phyloP scores from a whole-genome alignment of 2,797 vertebrate species.

The Notolabrus celidotus region DNA sequence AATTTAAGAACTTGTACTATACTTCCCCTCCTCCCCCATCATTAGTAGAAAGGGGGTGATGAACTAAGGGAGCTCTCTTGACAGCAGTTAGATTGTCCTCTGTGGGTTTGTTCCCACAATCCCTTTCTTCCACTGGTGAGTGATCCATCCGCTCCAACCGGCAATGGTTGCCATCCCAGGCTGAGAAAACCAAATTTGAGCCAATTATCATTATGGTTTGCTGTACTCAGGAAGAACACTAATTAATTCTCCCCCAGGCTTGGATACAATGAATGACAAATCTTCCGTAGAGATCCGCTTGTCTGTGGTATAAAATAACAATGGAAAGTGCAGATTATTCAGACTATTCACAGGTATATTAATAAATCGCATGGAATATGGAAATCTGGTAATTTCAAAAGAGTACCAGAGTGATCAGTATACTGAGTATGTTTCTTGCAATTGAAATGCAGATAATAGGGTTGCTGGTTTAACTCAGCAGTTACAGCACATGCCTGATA shows the following conservation, averaged over 20 bases:
- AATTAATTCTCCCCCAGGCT: conserved; percentile 83
- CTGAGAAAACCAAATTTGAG: conserved; percentile 76
- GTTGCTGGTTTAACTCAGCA: not conserved
- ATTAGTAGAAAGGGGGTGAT: conserved; percentile 68
- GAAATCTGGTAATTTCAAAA: conserved; percentile 12
- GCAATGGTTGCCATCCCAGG: conserved; percentile 55
- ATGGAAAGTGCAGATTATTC: conserved; percentile 54
- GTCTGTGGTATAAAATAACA: conserved; percentile 61
- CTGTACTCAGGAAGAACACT: conserved; percentile 75
- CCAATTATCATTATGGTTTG: conserved; percentile 82
- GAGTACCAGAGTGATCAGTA: not conserved
- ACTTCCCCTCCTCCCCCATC: conserved; percentile 50
- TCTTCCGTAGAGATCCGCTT: conserved; percentile 57
- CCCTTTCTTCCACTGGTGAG: conserved; percentile 74
- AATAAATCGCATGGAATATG: conserved; percentile 18
- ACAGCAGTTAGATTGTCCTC: conserved; percentile 76
- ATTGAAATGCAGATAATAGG: conserved; percentile 1
- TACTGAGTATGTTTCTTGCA: conserved; percentile 11
- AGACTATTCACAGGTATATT: conserved; percentile 24
- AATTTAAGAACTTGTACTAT: conserved; percentile 60
- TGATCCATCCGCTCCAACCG: conserved; percentile 65
- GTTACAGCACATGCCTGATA: no score
- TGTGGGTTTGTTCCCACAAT: conserved; percentile 75
- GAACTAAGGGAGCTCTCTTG: conserved; percentile 75
- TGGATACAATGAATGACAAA: conserved; percentile 71